phyloP scores from a whole-genome alignment of 2,888 invertebrate genomes.

The Salticus scenicus region DNA sequence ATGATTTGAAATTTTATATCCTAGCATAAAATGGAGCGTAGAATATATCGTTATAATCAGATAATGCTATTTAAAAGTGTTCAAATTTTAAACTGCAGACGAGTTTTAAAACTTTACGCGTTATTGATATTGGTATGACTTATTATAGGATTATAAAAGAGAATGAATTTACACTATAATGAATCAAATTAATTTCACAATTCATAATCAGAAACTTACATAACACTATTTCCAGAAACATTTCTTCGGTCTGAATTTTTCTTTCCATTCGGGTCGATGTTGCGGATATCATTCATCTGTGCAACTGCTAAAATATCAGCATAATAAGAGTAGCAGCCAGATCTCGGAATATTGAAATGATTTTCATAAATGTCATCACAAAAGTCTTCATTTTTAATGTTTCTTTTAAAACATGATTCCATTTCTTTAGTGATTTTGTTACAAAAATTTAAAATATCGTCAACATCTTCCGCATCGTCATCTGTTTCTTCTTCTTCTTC shows the following conservation, averaged over 20 bases:
- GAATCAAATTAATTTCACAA: no score
- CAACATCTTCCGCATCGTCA: not conserved
- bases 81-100: no score
- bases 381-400: not conserved
- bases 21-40: no score
- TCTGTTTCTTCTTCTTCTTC: not conserved
- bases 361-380: slow-evolving; percentile 15
- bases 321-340: slow-evolving; percentile 21
- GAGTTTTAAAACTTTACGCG: no score
- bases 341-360: not conserved
- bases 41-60: no score
- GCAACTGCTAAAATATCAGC: slow-evolving; percentile 14
- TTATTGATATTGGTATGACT: no score
- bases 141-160: no score
- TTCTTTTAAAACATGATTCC: not conserved
- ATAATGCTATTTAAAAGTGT: no score
- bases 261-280: not conserved
- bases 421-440: slow-evolving; percentile 7
- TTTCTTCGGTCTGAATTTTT: not conserved
- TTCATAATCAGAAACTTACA: no score
- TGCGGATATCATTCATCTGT: not conserved
- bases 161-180: no score
- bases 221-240: not conserved
- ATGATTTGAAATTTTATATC: no score
- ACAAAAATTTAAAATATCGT: not conserved